A percentile compares a stretch with the other conserved stretches of the same genome.
Evolutionary conservation across 2,797 vertebrate species (phyloP).

Genomic region (Ispidina lecontei): DNA sequence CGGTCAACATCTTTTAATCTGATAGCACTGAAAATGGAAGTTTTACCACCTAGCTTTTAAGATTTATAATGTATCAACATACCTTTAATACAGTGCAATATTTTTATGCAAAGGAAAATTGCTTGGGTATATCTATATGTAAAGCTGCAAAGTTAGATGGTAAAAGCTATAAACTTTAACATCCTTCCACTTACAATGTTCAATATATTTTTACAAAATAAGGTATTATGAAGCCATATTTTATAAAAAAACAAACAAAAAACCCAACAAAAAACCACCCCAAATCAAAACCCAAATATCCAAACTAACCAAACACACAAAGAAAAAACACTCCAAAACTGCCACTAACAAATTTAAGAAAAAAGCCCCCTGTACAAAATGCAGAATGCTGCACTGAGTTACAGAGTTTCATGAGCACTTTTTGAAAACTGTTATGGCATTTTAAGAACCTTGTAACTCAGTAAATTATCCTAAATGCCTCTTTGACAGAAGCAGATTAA

Average conservation of each 20-base stretch:
- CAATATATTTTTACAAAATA: neutral
- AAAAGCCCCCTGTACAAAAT: neutral
- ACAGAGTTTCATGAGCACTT: neutral
- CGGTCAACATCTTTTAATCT: neutral
- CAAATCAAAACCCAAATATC: too few species aligned
- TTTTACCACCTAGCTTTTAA: neutral
- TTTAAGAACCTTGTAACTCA: neutral
- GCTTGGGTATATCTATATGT: neutral
- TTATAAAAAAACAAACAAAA: neutral
- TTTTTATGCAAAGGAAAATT: neutral
- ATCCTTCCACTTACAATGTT: neutral
- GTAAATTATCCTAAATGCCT: neutral
- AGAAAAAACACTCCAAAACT: too few species aligned
- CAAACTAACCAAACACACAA: too few species aligned
- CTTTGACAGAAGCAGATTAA: neutral
- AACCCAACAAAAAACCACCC: too few species aligned
- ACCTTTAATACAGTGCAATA: neutral
- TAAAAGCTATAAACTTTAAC: neutral
- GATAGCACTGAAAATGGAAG: neutral
- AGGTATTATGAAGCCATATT: neutral
- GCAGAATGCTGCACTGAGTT: rapidly evolving
- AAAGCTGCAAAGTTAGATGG: neutral
- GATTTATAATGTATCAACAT: neutral
- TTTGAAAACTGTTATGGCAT: neutral
- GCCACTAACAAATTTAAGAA: neutral